Conservation (phyloP, 1,140 invertebrate genomes). For the Caenorhabditis brenneri region DNA sequence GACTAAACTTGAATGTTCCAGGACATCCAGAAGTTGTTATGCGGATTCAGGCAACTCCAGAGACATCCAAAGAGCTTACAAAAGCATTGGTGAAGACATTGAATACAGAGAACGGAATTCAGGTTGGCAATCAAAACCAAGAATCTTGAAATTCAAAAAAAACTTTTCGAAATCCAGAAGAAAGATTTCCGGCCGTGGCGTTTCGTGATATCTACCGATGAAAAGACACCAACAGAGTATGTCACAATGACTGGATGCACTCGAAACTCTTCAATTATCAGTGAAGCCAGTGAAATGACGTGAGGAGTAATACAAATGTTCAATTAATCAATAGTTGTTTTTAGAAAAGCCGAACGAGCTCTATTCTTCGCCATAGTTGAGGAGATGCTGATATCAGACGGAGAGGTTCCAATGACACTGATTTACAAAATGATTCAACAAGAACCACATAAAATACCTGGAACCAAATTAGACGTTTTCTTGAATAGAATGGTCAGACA, state of each 20-base stretch:
- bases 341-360: neutral
- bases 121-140: neutral
- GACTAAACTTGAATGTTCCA: neutral
- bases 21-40: neutral
- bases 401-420: neutral
- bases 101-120: neutral
- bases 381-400: neutral
- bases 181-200: neutral
- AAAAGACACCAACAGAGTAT: neutral
- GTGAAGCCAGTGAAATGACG: constrained; percentile 16
- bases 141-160: neutral
- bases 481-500: neutral
- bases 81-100: neutral
- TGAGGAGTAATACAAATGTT: neutral
- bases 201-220: neutral
- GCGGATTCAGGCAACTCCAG: neutral
- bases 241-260: constrained; percentile 6
- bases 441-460: neutral
- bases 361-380: neutral
- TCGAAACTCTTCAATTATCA: neutral
- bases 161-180: neutral
- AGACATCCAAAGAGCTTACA: neutral
- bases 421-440: neutral
- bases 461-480: neutral
- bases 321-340: neutral